These are phyloP conservation scores for Cygnus buccinator DNA, from an alignment of 2,113 vertebrate genomes.

Conservation along the genomic window DNA sequence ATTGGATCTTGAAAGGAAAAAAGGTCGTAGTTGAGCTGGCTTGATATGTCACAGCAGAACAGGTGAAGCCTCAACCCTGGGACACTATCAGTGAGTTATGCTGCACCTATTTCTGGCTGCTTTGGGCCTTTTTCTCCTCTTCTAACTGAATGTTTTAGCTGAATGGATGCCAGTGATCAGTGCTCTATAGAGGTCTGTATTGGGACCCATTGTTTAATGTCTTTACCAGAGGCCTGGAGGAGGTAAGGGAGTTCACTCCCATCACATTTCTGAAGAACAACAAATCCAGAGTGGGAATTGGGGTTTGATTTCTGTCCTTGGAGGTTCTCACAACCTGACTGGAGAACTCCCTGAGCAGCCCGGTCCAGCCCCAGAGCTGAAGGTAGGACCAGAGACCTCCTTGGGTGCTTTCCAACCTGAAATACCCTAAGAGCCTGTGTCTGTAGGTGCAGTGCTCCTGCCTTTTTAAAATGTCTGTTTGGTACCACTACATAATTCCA, in stretches of 20 bases:
- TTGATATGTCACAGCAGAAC: background rate
- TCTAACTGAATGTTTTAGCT: background rate
- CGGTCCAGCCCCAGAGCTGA: background rate
- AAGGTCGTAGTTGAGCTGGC: background rate
- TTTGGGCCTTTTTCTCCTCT: background rate
- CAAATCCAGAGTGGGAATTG: background rate
- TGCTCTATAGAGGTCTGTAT: background rate
- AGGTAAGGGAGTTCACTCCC: background rate
- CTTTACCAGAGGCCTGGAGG: background rate
- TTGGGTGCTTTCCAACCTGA: background rate
- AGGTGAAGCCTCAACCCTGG: background rate
- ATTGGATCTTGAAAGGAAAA: background rate
- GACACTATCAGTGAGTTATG: background rate
- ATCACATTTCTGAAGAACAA: background rate
- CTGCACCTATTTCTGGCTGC: background rate
- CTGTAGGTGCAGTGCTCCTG: background rate
- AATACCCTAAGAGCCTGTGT: background rate
- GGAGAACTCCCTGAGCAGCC: background rate
- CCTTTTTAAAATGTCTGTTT: background rate
- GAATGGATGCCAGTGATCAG: background rate
- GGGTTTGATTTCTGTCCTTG: background rate
- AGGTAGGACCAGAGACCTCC: background rate
- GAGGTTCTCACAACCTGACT: background rate
- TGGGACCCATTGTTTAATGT: accelerated
- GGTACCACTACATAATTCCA: background rate